Evolutionary conservation across 2,888 invertebrate species (phyloP).

Genomic region (Heliconius erato): DNA sequence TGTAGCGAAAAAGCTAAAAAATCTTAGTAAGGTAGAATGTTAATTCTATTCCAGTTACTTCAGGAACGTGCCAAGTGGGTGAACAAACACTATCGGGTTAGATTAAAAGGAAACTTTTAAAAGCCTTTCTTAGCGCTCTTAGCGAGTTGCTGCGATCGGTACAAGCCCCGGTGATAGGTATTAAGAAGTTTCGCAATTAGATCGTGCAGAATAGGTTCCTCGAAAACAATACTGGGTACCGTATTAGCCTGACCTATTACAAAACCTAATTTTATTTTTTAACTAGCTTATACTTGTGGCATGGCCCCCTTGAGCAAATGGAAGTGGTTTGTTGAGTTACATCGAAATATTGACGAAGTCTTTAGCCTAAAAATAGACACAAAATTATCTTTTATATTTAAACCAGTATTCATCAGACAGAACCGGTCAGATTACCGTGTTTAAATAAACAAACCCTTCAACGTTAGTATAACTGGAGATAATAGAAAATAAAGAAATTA

Average conservation of each 20-base stretch:
- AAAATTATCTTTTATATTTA: too few relatives aligned
- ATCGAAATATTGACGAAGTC: too few relatives aligned
- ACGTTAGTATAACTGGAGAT: too few relatives aligned
- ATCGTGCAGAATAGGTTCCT: slow-evolving; percentile 42
- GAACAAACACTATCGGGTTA: slow-evolving; percentile 46
- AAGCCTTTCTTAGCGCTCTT: slow-evolving; percentile 51
- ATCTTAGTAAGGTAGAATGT: slow-evolving; percentile 20
- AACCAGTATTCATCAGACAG: too few relatives aligned
- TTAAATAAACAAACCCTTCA: too few relatives aligned
- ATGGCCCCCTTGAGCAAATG: too few relatives aligned
- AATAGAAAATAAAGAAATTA: too few relatives aligned
- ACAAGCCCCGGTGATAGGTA: slow-evolving; percentile 47
- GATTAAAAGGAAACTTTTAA: slow-evolving; percentile 54
- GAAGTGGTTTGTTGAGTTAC: too few relatives aligned
- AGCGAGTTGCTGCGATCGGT: slow-evolving; percentile 27
- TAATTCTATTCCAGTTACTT: slow-evolving; percentile 40
- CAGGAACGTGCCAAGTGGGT: slow-evolving; percentile 39
- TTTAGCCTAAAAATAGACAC: too few relatives aligned
- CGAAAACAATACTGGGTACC: slow-evolving; percentile 38
- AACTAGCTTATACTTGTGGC: neutral
- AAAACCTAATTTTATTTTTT: slow-evolving; percentile 9
- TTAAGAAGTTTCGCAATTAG: slow-evolving; percentile 54
- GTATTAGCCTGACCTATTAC: neutral
- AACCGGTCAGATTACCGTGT: too few relatives aligned
- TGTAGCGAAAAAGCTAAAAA: neutral